Evolutionary conservation across 2,797 vertebrate genomes (phyloP).

Genomic region (Nyctibius grandis): DNA sequence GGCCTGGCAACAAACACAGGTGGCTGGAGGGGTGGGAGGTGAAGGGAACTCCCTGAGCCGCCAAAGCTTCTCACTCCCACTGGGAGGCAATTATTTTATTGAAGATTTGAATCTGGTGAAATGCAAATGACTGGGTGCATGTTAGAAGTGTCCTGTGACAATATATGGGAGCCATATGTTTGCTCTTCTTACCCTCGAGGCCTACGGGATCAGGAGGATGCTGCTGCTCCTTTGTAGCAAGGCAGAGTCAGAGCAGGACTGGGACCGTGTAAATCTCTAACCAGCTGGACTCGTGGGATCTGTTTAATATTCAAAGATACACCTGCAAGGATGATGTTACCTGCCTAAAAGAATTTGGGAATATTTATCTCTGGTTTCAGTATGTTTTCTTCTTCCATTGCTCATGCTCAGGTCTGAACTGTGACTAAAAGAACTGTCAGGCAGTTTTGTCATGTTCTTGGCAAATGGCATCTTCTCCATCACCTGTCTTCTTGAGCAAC

Average conservation of each 20-base stretch:
- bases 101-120: background rate
- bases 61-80: background rate
- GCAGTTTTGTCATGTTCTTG: background rate
- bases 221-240: background rate
- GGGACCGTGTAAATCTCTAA: background rate
- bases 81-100: background rate
- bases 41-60: background rate
- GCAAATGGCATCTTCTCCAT: background rate
- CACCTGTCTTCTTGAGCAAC: background rate
- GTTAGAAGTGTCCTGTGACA: background rate
- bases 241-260: background rate
- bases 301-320: background rate
- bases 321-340: background rate
- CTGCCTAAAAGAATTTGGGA: background rate
- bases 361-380: background rate
- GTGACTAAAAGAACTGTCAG: background rate
- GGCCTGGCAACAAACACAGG: background rate
- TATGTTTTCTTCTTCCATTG: background rate
- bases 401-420: background rate
- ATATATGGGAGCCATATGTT: fast-evolving
- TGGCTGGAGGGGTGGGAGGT: background rate
- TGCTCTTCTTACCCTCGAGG: background rate
- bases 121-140: background rate
- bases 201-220: background rate
- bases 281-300: background rate